Base-by-base conservation (phyloP, 2,113 vertebrate genomes). In the Psammodynastes pulverulentus region DNA sequence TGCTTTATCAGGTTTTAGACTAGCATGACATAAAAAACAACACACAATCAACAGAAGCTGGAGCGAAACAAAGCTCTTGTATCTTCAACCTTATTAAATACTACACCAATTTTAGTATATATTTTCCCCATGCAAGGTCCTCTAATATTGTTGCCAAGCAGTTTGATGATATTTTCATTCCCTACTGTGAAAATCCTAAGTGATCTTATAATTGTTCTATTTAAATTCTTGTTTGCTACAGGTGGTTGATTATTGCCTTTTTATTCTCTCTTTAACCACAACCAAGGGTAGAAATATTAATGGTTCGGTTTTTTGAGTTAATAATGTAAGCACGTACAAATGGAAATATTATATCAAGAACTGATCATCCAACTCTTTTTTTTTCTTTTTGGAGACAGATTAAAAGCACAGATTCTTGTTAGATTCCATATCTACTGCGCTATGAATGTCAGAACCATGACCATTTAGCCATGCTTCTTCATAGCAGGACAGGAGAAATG, bases 141-240 rank as follows among this genome's bases (percentile, higher is more conserved):
- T 67, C n/a, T 0, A 3, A 92, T 45, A 86, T 15, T 87, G 9
- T 89, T 95, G 91, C 94, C 94, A 95, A 92, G 51, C 58, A 43
- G 13, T 93, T 84, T 90, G n/a, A 89, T 0, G 0, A 86, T 29
- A 88, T 79, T 85, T 90, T 0, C 0, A 26, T 24, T n/a, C 54
- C 86, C 45, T 10, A 1, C 6, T 92, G 84, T n/a, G 53, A 79
- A 79, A 79, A 79, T 79, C 72, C 6, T 79, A 79, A 79, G 34
- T 79, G 72, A 79, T 89, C 49, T 88, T n/a, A n/a, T 84, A 52
- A 91, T 17, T 39, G 79, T 92, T 86, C 79, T n/a, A 34, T 88
- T 95, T 91, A 92, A 93, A 94, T 48, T n/a, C 48, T 45, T 7
- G 54, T 94, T 92, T 91, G 17, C 34, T 39, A 88, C 17, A 24